Evolutionary conservation across 37 sponge, comb jelly and placozoan species (phyloP).

Genomic region (Axinella damicornis): DNA sequence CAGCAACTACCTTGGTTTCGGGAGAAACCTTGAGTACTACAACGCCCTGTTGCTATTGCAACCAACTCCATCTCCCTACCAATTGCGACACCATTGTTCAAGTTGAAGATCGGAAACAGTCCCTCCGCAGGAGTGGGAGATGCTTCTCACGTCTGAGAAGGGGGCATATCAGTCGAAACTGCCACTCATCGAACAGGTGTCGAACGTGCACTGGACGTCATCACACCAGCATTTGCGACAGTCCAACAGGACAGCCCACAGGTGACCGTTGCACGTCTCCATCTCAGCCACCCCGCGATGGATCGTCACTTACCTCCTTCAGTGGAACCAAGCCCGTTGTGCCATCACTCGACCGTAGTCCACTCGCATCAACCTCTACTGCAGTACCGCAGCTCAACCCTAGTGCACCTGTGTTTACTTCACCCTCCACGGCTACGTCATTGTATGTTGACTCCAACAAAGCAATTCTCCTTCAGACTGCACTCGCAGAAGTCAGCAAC

Average conservation of each 20-base stretch:
- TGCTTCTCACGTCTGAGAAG: conserved; percentile 36
- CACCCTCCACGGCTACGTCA: too few species aligned
- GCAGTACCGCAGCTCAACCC: conserved; percentile 17
- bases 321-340: neutral
- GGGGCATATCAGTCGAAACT: conserved; percentile 24
- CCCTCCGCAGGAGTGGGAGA: conserved; percentile 38
- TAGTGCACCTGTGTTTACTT: conserved; percentile 36
- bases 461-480: neutral
- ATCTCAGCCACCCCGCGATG: too few species aligned
- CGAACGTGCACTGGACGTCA: conserved; percentile 22
- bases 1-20: conserved; percentile 17
- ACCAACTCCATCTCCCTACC: conserved; percentile 22
- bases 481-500: neutral
- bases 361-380: conserved; percentile 9
- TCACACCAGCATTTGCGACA: conserved; percentile 54
- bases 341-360: neutral
- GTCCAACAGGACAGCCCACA: neutral
- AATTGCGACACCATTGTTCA: conserved; percentile 15
- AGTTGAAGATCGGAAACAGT: conserved; percentile 10
- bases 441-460: neutral
- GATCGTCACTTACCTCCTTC: too few species aligned
- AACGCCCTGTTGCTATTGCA: conserved; percentile 23
- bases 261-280: too few species aligned
- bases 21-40: neutral
- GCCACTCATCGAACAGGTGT: conserved; percentile 3